Percentiles rank a stretch among this genome's conserved stretches.
These are phyloP conservation scores for Chromoteleia sp. DNA, from an alignment of 2,888 invertebrate species.

Conservation along the genomic window DNA sequence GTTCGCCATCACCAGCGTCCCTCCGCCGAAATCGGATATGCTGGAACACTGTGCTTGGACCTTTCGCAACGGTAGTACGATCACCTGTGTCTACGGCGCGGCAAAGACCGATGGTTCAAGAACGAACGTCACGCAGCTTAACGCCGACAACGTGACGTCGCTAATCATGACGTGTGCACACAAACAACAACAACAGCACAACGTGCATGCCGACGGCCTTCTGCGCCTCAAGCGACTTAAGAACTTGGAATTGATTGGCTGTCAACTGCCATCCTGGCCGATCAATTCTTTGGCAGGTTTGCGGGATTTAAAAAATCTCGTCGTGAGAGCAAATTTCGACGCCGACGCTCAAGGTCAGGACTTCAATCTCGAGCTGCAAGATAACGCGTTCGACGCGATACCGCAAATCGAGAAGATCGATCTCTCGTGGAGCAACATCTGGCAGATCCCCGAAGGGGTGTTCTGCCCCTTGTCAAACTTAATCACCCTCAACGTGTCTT, in stretches of 20 bases:
- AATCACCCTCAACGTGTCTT: constrained; percentile 93
- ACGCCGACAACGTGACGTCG: constrained; percentile 87
- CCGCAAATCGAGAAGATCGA: constrained; percentile 93
- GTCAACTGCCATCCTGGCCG: constrained; percentile 94
- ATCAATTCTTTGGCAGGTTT: constrained; percentile 92
- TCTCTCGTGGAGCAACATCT: constrained; percentile 94
- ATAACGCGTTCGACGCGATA: constrained; percentile 91
- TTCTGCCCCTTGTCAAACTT: constrained; percentile 93
- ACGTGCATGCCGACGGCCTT: constrained; percentile 86
- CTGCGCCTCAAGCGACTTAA: constrained; percentile 92
- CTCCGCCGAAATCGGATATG: constrained; percentile 89
- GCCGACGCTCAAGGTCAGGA: constrained; percentile 77
- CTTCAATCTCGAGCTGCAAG: constrained; percentile 92
- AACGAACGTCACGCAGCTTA: constrained; percentile 93
- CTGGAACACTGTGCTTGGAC: constrained; percentile 94
- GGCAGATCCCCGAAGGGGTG: constrained; percentile 94
- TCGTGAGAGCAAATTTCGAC: constrained; percentile 88
- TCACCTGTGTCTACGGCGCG: constrained; percentile 86
- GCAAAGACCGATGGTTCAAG: constrained; percentile 86
- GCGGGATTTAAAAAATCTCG: constrained; percentile 92
- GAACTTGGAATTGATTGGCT: constrained; percentile 93
- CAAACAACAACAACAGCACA: constrained; percentile 27
- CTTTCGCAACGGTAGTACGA: constrained; percentile 78
- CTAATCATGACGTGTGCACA: constrained; percentile 77
- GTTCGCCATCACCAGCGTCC: constrained; percentile 82